Base-by-base conservation (phyloP, 2,113 vertebrate species). In the Hydropotes inermis region DNA sequence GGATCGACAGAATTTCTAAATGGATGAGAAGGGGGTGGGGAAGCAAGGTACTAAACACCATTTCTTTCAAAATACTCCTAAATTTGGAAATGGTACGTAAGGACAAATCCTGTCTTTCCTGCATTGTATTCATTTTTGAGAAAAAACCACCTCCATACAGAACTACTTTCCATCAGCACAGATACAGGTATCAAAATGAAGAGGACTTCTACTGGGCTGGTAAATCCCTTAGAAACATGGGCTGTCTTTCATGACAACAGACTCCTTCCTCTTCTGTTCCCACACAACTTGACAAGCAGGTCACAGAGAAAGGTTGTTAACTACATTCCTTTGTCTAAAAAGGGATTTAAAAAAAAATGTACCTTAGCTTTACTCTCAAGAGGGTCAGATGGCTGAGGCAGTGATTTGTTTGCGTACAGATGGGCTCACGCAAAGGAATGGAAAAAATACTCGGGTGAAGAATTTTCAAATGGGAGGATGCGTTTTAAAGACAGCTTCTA, bases 71-170 rank as follows among this genome's bases (percentile, higher is more conserved):
- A 97, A 95, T 96, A 96, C 83, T 92, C 97, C 78, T 87, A 98
- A 96, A 87, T 83, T 92, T 70, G 89, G 92, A 98, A 95, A 58
- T 50, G 91, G 95, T 93, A 95, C 5, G 7, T 6, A 57, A 95
- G 93, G 95, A 97, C 94, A 92, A 97, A 95, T 47, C 39, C 11
- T n/a, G 8, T 74, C 39, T 89, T 98, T 54, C 95, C 91, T 88
- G 87, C 52, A 78, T 97, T 92, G 89, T 98, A 97, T 93, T 98
- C 92, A 96, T 97, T 98, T 98, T 97, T 94, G 93, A 97, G 85
- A 85, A 96, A 97, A 98, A 95, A n/a, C 82, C 82, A 55, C 61
- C 93, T 98, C 70, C 52, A 92, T 67, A 93, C 16, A 98, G 83
- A 87, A 96, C 95, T 86, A 89, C 92, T 97, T 98, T 97, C 83